Conservation (phyloP, 2,888 invertebrate genomes). For the Mythimna loreyi region DNA sequence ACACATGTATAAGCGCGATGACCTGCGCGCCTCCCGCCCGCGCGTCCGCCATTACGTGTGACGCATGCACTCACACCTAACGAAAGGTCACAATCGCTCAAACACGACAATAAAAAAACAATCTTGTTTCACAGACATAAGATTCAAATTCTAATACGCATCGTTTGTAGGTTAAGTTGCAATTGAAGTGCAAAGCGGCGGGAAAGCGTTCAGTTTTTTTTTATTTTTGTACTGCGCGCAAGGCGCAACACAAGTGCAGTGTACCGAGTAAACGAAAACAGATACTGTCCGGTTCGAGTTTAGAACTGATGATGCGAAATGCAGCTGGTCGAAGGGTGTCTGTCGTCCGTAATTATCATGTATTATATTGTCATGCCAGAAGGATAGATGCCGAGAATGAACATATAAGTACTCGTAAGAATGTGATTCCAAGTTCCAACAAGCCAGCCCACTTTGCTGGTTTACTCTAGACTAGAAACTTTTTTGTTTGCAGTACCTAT, state of each 20-base stretch:
- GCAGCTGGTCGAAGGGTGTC: constrained; percentile 66
- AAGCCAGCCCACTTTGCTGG: constrained; percentile 16
- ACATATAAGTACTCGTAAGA: constrained; percentile 17
- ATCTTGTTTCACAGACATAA: constrained; percentile 62
- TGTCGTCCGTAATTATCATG: constrained; percentile 50
- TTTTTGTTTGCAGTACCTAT: constrained; percentile 4
- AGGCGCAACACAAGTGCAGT: constrained; percentile 83
- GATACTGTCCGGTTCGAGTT: constrained; percentile 67
- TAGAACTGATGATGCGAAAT: constrained; percentile 71
- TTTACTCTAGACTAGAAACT: constrained; percentile 18
- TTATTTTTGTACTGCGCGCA: constrained; percentile 81
- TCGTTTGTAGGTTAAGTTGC: constrained; percentile 68
- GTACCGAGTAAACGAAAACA: constrained; percentile 84
- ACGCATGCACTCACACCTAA: constrained; percentile 76
- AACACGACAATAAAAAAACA: constrained; percentile 55
- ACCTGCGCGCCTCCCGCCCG: constrained; percentile 79
- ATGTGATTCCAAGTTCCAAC: constrained; percentile 26
- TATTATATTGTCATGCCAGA: constrained; percentile 40
- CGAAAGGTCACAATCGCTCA: constrained; percentile 72
- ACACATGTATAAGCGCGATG: constrained; percentile 83
- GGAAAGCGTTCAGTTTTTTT: constrained; percentile 86
- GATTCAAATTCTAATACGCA: constrained; percentile 56
- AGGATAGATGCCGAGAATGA: constrained; percentile 23
- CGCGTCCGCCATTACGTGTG: constrained; percentile 80
- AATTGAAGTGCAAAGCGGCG: constrained; percentile 59